Evolutionary conservation across 2,888 invertebrate species (phyloP).

Genomic region (Charanyca ferruginea): DNA sequence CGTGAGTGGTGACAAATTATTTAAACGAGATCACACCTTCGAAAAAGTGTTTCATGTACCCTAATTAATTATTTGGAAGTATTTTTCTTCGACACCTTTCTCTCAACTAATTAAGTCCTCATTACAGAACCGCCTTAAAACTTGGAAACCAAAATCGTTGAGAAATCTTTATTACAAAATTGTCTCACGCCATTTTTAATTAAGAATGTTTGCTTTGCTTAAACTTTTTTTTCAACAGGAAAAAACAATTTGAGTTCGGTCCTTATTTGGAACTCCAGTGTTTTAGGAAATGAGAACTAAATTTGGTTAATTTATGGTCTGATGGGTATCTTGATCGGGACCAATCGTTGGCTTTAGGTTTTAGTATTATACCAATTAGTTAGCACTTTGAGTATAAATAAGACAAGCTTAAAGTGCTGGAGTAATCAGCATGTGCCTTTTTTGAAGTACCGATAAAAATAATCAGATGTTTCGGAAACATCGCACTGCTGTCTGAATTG

Average conservation of each 20-base stretch:
- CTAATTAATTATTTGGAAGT: conserved; percentile 21
- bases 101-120: conserved; percentile 37
- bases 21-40: conserved; percentile 8
- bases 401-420: conserved; percentile 4
- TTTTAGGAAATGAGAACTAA: conserved; percentile 44
- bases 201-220: conserved; percentile 49
- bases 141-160: conserved; percentile 30
- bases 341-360: conserved; percentile 26
- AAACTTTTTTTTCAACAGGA: conserved; percentile 37
- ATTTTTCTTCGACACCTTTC: conserved; percentile 26
- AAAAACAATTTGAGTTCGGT: conserved; percentile 38
- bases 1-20: neutral
- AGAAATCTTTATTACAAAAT: conserved; percentile 50
- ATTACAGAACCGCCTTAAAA: conserved; percentile 35
- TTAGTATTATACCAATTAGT: conserved; percentile 30
- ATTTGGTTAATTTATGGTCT: conserved; percentile 38
- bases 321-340: conserved; percentile 41
- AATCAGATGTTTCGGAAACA: neutral
- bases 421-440: neutral
- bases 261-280: conserved; percentile 39
- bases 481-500: neutral
- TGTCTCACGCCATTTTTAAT: conserved; percentile 61
- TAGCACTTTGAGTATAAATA: conserved; percentile 24
- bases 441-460: neutral
- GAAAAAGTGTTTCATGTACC: conserved; percentile 22